These are phyloP conservation scores for Drosophila fulvimacula DNA, from an alignment of 2,888 invertebrate species.

Conservation along the genomic window DNA sequence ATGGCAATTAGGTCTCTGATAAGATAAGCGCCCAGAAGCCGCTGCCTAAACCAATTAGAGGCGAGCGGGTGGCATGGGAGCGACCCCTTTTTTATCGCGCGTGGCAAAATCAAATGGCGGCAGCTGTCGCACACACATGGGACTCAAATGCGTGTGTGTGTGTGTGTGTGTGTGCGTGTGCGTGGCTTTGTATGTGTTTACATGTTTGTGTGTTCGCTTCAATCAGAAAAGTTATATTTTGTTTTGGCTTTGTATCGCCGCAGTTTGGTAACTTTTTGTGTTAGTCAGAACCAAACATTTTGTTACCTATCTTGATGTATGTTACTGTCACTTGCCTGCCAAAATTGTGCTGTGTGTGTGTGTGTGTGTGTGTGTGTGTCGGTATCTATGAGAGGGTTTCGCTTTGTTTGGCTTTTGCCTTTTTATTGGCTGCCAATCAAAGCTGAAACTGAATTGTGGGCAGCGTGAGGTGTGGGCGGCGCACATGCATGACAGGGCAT, in stretches of 20 bases:
- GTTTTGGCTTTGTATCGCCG: slow-evolving; percentile 45
- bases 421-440: slow-evolving; percentile 77
- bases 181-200: not conserved
- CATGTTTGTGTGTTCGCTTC: slow-evolving; percentile 46
- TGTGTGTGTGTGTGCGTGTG: slow-evolving; percentile 3
- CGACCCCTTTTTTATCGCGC: slow-evolving; percentile 66
- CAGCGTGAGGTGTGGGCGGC: slow-evolving; percentile 42
- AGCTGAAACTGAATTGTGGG: slow-evolving; percentile 45
- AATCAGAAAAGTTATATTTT: slow-evolving; percentile 72
- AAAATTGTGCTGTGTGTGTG: slow-evolving; percentile 23
- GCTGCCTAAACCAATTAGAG: slow-evolving; percentile 76
- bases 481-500: slow-evolving; percentile 56
- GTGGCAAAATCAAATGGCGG: slow-evolving; percentile 73
- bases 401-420: slow-evolving; percentile 37
- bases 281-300: slow-evolving; percentile 32
- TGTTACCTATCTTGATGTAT: slow-evolving; percentile 67
- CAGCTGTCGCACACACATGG: slow-evolving; percentile 62
- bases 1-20: slow-evolving; percentile 76
- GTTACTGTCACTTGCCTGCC: slow-evolving; percentile 71
- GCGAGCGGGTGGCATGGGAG: slow-evolving; percentile 18
- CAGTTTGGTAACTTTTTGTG: slow-evolving; percentile 53
- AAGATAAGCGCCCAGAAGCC: slow-evolving; percentile 73
- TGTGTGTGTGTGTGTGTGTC: slow-evolving; percentile 5
- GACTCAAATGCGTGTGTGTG: not conserved
- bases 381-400: slow-evolving; percentile 11